phyloP scores from a whole-genome alignment of 64 coral and sea anemone genomes.

The Dendronephthya gigantea region DNA sequence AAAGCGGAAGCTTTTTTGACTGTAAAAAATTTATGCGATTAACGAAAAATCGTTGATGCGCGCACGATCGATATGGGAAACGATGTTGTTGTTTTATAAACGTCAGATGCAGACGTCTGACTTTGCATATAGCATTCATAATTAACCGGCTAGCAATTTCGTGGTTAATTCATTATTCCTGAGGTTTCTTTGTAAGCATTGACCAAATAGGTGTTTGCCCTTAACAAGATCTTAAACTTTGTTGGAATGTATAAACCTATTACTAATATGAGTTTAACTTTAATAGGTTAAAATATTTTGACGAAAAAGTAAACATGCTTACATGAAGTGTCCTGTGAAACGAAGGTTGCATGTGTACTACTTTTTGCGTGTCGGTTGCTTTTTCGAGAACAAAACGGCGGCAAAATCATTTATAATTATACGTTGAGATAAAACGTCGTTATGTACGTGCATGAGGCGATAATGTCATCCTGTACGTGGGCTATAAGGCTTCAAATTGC shows the following conservation, averaged over 20 bases:
- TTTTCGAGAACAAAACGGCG: neutral
- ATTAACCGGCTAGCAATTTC: neutral
- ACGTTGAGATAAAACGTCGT: no score
- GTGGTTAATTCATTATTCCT: neutral
- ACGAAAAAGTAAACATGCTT: neutral
- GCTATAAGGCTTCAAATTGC: no score
- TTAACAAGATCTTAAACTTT: neutral
- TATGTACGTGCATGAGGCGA: no score
- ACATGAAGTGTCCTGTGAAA: neutral
- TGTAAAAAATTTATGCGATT: no score
- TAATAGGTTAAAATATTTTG: neutral
- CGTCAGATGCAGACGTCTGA: neutral
- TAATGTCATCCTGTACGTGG: no score
- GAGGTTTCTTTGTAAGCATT: neutral
- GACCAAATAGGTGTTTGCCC: neutral
- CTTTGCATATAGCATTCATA: neutral
- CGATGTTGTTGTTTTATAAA: neutral
- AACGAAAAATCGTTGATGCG: neutral
- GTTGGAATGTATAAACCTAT: no score
- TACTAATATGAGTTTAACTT: no score
- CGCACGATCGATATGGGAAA: neutral
- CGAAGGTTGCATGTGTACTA: neutral
- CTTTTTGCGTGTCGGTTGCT: neutral
- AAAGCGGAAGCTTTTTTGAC: no score
- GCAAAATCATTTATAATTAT: no score